These are phyloP conservation scores for Psilanteris sp. DNA, from an alignment of 1,140 invertebrate species.

Conservation along the genomic window DNA sequence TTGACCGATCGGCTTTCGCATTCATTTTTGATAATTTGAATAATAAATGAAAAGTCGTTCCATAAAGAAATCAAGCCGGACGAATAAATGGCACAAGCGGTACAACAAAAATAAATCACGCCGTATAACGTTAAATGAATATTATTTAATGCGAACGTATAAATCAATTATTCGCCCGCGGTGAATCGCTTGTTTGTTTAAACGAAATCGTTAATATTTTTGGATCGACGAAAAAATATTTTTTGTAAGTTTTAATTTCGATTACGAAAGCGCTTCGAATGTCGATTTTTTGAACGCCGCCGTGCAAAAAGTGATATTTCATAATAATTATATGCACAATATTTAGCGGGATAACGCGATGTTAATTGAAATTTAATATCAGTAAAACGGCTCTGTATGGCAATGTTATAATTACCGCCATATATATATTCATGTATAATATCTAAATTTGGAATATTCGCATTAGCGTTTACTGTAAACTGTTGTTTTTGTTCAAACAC, in stretches of 20 bases:
- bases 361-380: conserved; percentile 10
- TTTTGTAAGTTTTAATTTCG: conserved; percentile 6
- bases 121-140: conserved; percentile 7
- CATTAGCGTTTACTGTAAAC: no score
- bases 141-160: conserved; percentile 14
- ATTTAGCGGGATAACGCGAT: neutral
- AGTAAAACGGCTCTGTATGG: no score
- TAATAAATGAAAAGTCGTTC: conserved; percentile 23
- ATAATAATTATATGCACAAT: conserved; percentile 11
- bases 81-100: neutral
- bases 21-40: conserved; percentile 38
- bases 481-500: no score
- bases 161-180: conserved; percentile 31
- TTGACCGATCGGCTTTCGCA: conserved; percentile 14
- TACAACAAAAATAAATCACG: conserved; percentile 11
- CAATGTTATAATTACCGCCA: no score
- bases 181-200: conserved; percentile 29
- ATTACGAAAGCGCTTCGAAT: neutral
- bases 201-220: conserved; percentile 20
- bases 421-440: no score
- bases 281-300: neutral
- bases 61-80: conserved; percentile 22
- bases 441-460: no score
- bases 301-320: conserved; percentile 6
- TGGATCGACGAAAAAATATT: conserved; percentile 19